Percentiles rank a stretch among this genome's conserved stretches.
Evolutionary conservation across 1,140 invertebrate species (phyloP).

Genomic region (Drosophila insularis): DNA sequence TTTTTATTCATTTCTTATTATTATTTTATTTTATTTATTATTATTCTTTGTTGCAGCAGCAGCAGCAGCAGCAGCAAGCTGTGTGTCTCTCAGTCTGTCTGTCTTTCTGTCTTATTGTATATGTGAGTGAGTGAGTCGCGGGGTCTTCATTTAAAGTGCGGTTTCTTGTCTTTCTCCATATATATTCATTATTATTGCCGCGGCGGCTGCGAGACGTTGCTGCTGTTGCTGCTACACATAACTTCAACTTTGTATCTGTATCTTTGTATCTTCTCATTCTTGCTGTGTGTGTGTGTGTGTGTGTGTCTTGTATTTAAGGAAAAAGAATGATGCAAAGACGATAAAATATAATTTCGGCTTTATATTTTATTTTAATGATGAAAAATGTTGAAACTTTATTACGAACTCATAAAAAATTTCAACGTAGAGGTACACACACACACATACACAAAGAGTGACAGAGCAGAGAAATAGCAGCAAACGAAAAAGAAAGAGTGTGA

Average conservation of each 20-base stretch:
- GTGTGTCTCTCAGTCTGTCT: background rate
- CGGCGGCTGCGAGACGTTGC: constrained; percentile 49
- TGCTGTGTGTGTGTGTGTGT: constrained; percentile 40
- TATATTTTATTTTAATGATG: constrained; percentile 82
- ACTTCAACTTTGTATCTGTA: constrained; percentile 80
- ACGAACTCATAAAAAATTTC: constrained; percentile 81
- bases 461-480: constrained; percentile 34
- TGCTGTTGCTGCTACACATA: constrained; percentile 67
- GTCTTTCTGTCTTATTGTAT: background rate
- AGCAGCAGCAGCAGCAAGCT: constrained; percentile 14
- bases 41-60: constrained; percentile 47
- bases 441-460: constrained; percentile 51
- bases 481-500: background rate
- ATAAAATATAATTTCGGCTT: constrained; percentile 82
- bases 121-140: constrained; percentile 35
- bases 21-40: constrained; percentile 80
- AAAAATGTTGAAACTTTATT: constrained; percentile 82
- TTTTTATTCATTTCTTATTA: constrained; percentile 62
- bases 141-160: constrained; percentile 77
- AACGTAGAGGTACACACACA: constrained; percentile 70
- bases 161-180: constrained; percentile 77
- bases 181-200: constrained; percentile 80
- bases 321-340: constrained; percentile 81
- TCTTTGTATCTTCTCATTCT: constrained; percentile 59
- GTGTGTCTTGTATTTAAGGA: constrained; percentile 71